Evolutionary conservation across 2,113 vertebrate genomes (phyloP), one percentile per base, ranked within the genome.

Genomic region (Ibidorhyncha struthersii): DNA sequence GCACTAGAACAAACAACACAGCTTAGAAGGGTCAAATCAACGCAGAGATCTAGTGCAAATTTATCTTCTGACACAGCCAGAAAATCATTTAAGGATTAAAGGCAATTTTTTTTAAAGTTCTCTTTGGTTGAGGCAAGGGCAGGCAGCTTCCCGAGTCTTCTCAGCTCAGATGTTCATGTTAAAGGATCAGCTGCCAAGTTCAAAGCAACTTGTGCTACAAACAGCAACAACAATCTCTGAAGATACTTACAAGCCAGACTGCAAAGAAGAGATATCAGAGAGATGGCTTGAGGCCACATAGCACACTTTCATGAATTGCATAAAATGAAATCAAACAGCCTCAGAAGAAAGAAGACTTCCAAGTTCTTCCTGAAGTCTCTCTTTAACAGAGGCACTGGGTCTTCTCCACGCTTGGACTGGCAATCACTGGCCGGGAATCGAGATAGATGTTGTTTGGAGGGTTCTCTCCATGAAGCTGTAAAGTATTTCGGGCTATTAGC

Each of bases 341-440:
- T 66, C 65, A 56, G 58, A 89, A 82, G 74, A 63, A 88, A 7
- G 23, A 73, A 0, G 3, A 3, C 50, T 80, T 86, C 30, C 34
- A 61, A 72, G 29, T 27, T 91, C 40, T 80, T 78, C 67, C 53
- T 22, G 14, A 92, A 87, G 13, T 41, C 18, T 77, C 38, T 79
- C 69, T 71, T 99, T 97, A 99, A 19, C 99, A 99, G 1, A 94
- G 85, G 89, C 99, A 99, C 74, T 86, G 95, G 85, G 89, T 97
- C 79, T 98, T 99, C 70, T 98, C 95, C 53, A 55, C 93, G 6
- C 27, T 94, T 12, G 94, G 90, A 38, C 49, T 94, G 1, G 88
- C 45, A 62, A 95, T 59, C 58, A 99, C 95, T 0, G 99, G 98
- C 55, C 98, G 98, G 86, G 99, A 98, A 84, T 98, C 98, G 52